Evolutionary conservation across 2,797 vertebrate genomes (phyloP).

Genomic region (Pipistrellus pipistrellus): DNA sequence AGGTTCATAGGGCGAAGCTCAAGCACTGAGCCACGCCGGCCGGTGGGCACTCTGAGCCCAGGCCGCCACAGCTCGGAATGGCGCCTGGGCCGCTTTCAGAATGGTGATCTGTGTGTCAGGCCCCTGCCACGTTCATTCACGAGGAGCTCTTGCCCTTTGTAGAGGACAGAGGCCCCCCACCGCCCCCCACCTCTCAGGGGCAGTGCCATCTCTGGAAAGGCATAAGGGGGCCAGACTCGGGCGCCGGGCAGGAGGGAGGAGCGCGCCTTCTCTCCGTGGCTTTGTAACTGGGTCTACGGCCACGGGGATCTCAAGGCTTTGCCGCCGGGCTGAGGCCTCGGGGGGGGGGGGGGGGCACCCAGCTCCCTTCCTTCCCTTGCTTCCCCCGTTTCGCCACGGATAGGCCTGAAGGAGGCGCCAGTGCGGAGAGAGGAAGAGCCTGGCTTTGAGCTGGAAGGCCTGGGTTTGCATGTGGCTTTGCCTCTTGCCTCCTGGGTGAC

Average conservation of each 20-base stretch:
- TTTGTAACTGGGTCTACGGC: not conserved
- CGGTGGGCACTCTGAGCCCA: no score
- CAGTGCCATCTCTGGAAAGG: not conserved
- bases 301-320: not conserved
- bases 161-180: not conserved
- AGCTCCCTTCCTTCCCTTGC: not conserved
- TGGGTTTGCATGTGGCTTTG: not conserved
- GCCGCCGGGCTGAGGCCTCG: not conserved
- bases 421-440: not conserved
- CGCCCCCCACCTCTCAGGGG: no score
- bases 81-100: no score
- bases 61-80: no score
- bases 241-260: not conserved
- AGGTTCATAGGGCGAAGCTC: no score
- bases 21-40: no score
- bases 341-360: accelerated
- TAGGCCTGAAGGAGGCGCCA: no score
- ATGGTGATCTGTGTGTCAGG: not conserved
- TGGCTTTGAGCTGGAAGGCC: not conserved
- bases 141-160: not conserved
- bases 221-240: not conserved
- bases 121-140: accelerated
- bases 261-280: not conserved
- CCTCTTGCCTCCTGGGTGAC: not conserved
- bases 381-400: accelerated